Conservation (phyloP, 2,888 invertebrate species). For the Fragum sueziense region DNA sequence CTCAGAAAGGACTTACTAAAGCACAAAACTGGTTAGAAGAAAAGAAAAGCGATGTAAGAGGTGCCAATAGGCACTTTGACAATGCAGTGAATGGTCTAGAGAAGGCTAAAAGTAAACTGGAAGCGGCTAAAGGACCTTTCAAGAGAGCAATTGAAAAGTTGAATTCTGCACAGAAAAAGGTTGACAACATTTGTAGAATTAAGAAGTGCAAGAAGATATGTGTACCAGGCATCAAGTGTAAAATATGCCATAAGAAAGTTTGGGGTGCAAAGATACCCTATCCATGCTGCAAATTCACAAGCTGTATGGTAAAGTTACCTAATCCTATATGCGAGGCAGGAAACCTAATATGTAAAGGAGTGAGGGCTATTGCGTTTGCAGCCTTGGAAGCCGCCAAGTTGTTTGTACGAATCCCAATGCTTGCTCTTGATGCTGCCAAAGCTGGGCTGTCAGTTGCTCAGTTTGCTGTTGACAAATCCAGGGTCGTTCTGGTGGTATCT, state of each 20-base stretch:
- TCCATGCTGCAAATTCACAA: constrained; percentile 50
- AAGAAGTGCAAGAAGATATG: constrained; percentile 49
- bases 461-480: constrained; percentile 57
- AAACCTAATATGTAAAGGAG: constrained; percentile 46
- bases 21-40: constrained; percentile 55
- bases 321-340: constrained; percentile 47
- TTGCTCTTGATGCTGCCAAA: constrained; percentile 57
- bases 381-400: constrained; percentile 53
- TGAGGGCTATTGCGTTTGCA: constrained; percentile 47
- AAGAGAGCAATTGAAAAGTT: constrained; percentile 45
- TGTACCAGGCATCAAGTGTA: constrained; percentile 57
- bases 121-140: constrained; percentile 56
- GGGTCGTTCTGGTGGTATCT: constrained; percentile 45
- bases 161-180: constrained; percentile 49
- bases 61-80: constrained; percentile 55
- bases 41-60: constrained; percentile 44
- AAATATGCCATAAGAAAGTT: constrained; percentile 38
- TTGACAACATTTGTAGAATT: constrained; percentile 61
- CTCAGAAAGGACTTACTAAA: constrained; percentile 38
- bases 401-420: constrained; percentile 50
- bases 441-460: constrained; percentile 49
- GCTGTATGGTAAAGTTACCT: constrained; percentile 56
- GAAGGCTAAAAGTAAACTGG: constrained; percentile 42
- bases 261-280: constrained; percentile 42
- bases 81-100: constrained; percentile 47